phyloP scores from a whole-genome alignment of 2,888 invertebrate species.

The Parelbella ahira region DNA sequence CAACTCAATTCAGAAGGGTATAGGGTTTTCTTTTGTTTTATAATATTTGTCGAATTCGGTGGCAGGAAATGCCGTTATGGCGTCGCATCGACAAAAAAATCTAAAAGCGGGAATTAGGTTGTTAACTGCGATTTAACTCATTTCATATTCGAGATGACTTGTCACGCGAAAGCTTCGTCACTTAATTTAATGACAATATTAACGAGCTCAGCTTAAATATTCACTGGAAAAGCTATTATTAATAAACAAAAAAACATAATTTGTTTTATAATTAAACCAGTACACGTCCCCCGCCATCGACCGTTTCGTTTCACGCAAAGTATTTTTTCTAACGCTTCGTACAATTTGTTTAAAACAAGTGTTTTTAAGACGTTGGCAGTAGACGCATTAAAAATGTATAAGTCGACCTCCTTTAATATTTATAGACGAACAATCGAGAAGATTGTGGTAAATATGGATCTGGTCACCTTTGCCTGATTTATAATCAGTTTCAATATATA shows the following conservation, averaged over 20 bases:
- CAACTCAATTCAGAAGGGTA: conserved; percentile 34
- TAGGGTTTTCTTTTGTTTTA: conserved; percentile 33
- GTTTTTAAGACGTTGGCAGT: conserved; percentile 34
- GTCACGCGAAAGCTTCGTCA: conserved; percentile 49
- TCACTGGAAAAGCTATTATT: conserved; percentile 9
- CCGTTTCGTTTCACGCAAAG: too few species aligned
- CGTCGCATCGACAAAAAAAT: conserved; percentile 63
- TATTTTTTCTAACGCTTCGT: not conserved
- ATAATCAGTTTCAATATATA: too few species aligned
- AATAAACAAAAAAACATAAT: too few species aligned
- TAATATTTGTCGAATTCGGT: conserved; percentile 39
- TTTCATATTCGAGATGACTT: conserved; percentile 73
- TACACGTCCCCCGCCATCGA: too few species aligned
- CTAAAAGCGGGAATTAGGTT: conserved; percentile 71
- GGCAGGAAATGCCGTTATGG: conserved; percentile 74
- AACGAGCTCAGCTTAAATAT: conserved; percentile 33
- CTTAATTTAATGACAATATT: conserved; percentile 64
- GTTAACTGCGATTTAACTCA: conserved; percentile 75
- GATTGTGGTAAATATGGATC: conserved; percentile 14
- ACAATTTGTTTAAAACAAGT: conserved; percentile 30
- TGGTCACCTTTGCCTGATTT: not conserved
- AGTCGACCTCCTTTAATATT: conserved; percentile 46
- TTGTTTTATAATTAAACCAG: too few species aligned
- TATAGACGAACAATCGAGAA: conserved; percentile 34
- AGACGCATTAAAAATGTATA: conserved; percentile 43